These are phyloP conservation scores for Crossocerus cetratus DNA, from an alignment of 2,888 invertebrate species.

Conservation along the genomic window DNA sequence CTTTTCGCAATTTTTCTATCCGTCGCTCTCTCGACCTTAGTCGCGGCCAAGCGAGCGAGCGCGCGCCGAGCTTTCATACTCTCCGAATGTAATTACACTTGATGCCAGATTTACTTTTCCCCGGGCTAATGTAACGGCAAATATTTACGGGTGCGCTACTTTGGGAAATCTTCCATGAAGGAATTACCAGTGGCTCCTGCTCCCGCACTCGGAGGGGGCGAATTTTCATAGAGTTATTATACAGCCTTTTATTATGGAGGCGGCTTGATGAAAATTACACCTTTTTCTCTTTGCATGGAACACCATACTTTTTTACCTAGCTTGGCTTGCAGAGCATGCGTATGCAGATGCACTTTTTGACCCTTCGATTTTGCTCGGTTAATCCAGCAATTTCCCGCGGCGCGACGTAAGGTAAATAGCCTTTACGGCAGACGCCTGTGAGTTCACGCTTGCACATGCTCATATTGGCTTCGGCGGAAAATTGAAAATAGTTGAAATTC, in stretches of 20 bases:
- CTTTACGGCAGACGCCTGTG: not conserved
- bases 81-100: constrained; percentile 54
- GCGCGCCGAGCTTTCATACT: constrained; percentile 8
- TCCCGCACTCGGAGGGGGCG: constrained; percentile 21
- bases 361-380: no score
- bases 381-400: not conserved
- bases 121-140: constrained; percentile 56
- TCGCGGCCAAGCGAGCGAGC: constrained; percentile 5
- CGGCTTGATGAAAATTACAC: not conserved
- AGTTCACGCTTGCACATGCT: not conserved
- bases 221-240: not conserved
- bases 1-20: constrained; percentile 38
- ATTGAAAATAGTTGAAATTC: constrained; percentile 65
- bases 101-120: constrained; percentile 49
- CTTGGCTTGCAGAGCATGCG: no score
- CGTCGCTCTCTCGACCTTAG: constrained; percentile 3
- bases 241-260: not conserved
- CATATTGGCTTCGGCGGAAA: constrained; percentile 23
- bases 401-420: not conserved
- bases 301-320: no score
- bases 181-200: constrained; percentile 21
- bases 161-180: constrained; percentile 28
- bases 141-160: constrained; percentile 56
- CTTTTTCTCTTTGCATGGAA: not conserved
- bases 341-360: no score